These are phyloP conservation scores for Callionymus lyra DNA, from an alignment of 2,113 vertebrate genomes.

Conservation along the genomic window DNA sequence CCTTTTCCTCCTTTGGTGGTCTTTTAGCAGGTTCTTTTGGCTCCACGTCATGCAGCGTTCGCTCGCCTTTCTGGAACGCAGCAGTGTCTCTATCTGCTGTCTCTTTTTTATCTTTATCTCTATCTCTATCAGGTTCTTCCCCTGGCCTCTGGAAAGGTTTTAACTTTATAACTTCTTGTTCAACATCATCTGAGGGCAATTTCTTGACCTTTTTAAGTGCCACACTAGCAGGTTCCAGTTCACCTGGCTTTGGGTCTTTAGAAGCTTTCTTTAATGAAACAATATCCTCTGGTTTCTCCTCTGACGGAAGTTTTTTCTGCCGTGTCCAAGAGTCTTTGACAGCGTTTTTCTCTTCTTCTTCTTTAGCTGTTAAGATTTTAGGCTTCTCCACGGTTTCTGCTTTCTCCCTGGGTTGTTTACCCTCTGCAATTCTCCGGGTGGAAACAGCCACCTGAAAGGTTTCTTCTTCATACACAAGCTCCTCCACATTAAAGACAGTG, in stretches of 20 bases:
- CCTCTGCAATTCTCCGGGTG: slow-evolving; percentile 34
- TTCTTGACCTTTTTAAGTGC: slow-evolving; percentile 58
- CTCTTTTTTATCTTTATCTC: slow-evolving; percentile 68
- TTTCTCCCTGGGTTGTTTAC: slow-evolving; percentile 39
- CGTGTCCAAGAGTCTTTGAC: slow-evolving; percentile 36
- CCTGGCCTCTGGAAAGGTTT: slow-evolving; percentile 63
- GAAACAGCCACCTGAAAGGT: slow-evolving; percentile 29
- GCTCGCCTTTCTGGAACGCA: slow-evolving; percentile 46
- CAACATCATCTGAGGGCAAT: slow-evolving; percentile 49
- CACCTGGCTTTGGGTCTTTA: slow-evolving; percentile 43
- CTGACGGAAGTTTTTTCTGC: slow-evolving; percentile 36
- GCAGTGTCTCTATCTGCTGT: slow-evolving; percentile 43
- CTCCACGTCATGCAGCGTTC: slow-evolving; percentile 33
- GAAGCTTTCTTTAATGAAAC: slow-evolving; percentile 41
- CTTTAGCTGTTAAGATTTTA: slow-evolving; percentile 25
- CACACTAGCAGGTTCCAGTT: slow-evolving; percentile 23
- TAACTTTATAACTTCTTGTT: slow-evolving; percentile 58
- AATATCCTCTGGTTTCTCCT: slow-evolving; percentile 43
- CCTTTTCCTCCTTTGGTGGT: slow-evolving; percentile 27
- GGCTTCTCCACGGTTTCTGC: slow-evolving; percentile 34
- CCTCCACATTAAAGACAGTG: slow-evolving; percentile 25
- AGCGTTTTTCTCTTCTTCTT: slow-evolving; percentile 28
- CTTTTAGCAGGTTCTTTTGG: slow-evolving; percentile 48
- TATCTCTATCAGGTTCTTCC: slow-evolving; percentile 52
- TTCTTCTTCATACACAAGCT: slow-evolving; percentile 59